Evolutionary conservation across 2,888 invertebrate species (phyloP).

Genomic region (Coelogynopora nodosa): DNA sequence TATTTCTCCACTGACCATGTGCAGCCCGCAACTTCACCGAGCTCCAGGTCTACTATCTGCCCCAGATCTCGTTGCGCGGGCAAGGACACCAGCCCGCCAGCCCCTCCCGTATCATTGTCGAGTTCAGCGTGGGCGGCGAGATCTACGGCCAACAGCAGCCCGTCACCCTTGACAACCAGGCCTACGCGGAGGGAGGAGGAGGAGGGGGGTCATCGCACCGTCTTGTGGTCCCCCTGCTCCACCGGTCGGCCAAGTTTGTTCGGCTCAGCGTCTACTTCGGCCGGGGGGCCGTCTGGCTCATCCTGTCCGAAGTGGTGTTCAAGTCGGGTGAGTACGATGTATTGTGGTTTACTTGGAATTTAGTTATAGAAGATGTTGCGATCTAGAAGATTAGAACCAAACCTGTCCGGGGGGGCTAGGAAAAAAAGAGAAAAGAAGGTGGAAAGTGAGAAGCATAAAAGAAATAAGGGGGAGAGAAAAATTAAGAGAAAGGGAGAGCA

Average conservation of each 20-base stretch:
- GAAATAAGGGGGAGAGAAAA: too few relatives aligned
- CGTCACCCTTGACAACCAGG: background rate
- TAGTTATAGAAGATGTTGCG: too few relatives aligned
- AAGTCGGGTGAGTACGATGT: background rate
- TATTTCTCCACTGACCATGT: background rate
- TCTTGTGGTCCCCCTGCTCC: background rate
- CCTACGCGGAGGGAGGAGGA: background rate
- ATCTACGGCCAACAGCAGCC: background rate
- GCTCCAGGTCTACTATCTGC: background rate
- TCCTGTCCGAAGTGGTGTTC: background rate
- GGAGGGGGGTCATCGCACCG: background rate
- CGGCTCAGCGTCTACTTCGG: background rate
- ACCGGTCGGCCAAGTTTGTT: background rate
- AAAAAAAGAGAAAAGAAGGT: too few relatives aligned
- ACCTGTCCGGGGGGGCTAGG: too few relatives aligned
- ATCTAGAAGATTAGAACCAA: too few relatives aligned
- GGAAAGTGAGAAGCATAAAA: too few relatives aligned
- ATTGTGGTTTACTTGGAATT: too few relatives aligned
- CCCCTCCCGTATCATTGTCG: background rate
- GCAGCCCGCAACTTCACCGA: conserved; percentile 1
- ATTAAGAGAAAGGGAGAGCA: too few relatives aligned
- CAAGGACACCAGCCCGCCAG: background rate
- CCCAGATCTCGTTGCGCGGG: background rate
- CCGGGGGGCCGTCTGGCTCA: background rate
- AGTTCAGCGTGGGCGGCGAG: background rate